A percentile compares a stretch with the other conserved stretches of the same genome.
phyloP scores from a whole-genome alignment of 2,113 vertebrate species.

The Trichechus manatus region DNA sequence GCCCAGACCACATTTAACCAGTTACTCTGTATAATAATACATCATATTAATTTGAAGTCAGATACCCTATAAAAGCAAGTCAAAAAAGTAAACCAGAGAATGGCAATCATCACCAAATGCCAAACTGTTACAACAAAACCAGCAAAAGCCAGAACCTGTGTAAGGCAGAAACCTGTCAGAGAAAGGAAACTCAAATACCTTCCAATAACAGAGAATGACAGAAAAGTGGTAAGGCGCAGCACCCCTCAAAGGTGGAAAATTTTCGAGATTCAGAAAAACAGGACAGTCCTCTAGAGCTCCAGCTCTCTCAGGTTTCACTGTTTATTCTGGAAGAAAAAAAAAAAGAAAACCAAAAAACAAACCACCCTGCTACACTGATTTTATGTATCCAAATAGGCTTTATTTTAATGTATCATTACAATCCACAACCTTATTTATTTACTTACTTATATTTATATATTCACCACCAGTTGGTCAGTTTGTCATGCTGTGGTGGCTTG shows the following conservation, averaged over 20 bases:
- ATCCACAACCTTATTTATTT: not conserved
- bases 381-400: not conserved
- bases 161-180: not conserved
- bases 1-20: not conserved
- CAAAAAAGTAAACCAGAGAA: not conserved
- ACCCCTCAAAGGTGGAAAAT: too few species aligned
- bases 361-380: not conserved
- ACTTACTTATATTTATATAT: not conserved
- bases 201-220: not conserved
- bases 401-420: not conserved
- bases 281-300: too few species aligned
- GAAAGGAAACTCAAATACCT: not conserved
- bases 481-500: too few species aligned
- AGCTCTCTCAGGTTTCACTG: not conserved
- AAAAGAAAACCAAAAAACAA: not conserved
- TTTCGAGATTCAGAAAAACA: too few species aligned
- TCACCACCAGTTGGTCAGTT: too few species aligned
- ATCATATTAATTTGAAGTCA: slow-evolving; percentile 8
- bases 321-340: not conserved
- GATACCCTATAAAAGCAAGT: not conserved
- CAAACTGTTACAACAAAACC: not conserved
- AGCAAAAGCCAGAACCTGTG: not conserved
- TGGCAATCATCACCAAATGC: not conserved
- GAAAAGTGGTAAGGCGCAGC: not conserved
- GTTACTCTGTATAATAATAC: not conserved